phyloP scores from a whole-genome alignment of 37 sponge, comb jelly and placozoan genomes.

The Eunapius fragilis region DNA sequence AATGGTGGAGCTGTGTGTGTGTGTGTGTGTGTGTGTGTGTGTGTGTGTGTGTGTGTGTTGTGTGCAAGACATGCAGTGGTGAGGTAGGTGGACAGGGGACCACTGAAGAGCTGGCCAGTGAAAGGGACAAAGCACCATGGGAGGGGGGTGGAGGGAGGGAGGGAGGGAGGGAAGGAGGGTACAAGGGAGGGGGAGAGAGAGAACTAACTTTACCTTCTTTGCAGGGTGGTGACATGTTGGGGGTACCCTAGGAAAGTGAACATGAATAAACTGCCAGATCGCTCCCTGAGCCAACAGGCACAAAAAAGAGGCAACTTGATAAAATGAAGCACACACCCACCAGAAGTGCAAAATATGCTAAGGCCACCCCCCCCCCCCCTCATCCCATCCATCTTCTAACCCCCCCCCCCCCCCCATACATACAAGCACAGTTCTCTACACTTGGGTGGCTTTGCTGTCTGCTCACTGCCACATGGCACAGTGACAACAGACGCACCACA shows the following conservation, averaged over 20 bases:
- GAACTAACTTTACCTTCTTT: conserved; percentile 11
- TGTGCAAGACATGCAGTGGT: too few species aligned
- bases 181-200: background rate
- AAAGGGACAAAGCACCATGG: background rate
- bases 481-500: conserved; percentile 71
- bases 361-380: too few species aligned
- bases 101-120: background rate
- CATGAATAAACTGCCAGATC: too few species aligned
- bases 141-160: background rate
- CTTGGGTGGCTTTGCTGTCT: conserved; percentile 64
- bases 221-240: conserved; percentile 70
- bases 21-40: background rate
- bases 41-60: too few species aligned
- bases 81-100: background rate
- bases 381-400: too few species aligned
- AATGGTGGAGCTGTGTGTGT: conserved; percentile 63
- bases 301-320: background rate
- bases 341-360: too few species aligned
- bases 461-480: conserved; percentile 85
- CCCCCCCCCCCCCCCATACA: background rate
- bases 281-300: too few species aligned
- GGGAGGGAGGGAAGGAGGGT: conserved; percentile 13
- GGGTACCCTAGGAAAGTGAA: conserved; percentile 35
- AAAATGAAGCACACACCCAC: too few species aligned
- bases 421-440: conserved; percentile 71